These are phyloP conservation scores for Macropodus opercularis DNA, from an alignment of 2,797 vertebrate genomes.

Conservation along the genomic window DNA sequence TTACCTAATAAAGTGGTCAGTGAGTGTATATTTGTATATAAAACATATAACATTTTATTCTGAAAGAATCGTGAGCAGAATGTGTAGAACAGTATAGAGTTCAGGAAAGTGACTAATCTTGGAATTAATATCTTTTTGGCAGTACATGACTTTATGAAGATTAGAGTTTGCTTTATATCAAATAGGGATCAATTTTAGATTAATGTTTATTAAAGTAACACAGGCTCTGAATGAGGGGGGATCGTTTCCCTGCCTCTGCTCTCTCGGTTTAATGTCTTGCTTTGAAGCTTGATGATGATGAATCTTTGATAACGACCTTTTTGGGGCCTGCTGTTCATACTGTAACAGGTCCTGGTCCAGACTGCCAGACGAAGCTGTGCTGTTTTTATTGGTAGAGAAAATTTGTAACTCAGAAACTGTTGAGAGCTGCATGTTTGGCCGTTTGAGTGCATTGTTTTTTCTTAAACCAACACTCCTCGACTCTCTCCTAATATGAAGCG, in stretches of 20 bases:
- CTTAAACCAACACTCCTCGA: slow-evolving; percentile 38
- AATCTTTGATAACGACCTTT: slow-evolving; percentile 20
- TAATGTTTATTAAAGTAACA: no score
- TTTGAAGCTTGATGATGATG: slow-evolving; percentile 18
- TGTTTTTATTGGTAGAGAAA: slow-evolving; percentile 40
- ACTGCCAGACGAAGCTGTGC: slow-evolving; percentile 44
- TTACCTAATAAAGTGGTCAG: no score
- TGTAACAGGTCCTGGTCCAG: slow-evolving; percentile 41
- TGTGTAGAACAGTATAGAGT: no score
- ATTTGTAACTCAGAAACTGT: slow-evolving; percentile 51
- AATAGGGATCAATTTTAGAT: no score
- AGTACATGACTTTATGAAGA: no score
- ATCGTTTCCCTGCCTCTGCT: not conserved
- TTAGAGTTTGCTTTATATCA: no score
- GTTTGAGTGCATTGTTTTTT: slow-evolving; percentile 53
- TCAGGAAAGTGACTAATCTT: no score
- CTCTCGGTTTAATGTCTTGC: slow-evolving; percentile 5
- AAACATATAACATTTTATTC: no score
- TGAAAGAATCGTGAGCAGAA: no score
- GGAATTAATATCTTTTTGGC: no score
- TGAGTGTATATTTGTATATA: no score
- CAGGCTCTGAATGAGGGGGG: slow-evolving; percentile 8
- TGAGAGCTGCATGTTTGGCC: slow-evolving; percentile 36
- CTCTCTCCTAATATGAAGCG: slow-evolving; percentile 47
- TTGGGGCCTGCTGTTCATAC: slow-evolving; percentile 53